phyloP scores from a whole-genome alignment of 2,113 vertebrate genomes.

The Haemorhous mexicanus region DNA sequence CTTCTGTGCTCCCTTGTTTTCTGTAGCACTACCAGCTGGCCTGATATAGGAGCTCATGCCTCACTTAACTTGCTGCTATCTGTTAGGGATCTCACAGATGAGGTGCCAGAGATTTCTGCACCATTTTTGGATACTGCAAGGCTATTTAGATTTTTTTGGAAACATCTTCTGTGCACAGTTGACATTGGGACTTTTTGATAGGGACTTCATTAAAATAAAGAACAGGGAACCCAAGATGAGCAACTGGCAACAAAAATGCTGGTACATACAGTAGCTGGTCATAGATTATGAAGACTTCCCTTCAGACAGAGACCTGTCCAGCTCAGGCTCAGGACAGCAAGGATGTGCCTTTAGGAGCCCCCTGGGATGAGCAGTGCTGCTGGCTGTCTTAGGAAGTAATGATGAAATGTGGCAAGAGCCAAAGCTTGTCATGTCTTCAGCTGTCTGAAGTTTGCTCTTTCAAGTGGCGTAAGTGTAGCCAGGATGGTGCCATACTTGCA shows the following conservation, averaged over 20 bases:
- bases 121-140: neutral
- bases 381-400: neutral
- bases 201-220: neutral
- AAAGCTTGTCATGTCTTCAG: neutral
- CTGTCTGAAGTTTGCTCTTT: neutral
- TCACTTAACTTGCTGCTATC: neutral
- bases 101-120: neutral
- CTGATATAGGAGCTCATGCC: neutral
- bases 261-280: neutral
- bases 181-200: neutral
- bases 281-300: neutral
- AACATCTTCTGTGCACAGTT: neutral
- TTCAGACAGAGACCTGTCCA: neutral
- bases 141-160: neutral
- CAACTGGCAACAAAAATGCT: neutral
- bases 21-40: neutral
- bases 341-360: neutral
- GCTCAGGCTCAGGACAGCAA: neutral
- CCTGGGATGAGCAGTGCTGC: neutral
- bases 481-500: neutral
- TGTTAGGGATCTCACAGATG: neutral
- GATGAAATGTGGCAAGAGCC: neutral
- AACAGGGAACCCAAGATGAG: neutral
- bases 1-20: neutral
- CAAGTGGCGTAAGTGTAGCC: neutral